phyloP scores from a whole-genome alignment of 2,888 invertebrate species.

The Allophyes oxyacanthae region DNA sequence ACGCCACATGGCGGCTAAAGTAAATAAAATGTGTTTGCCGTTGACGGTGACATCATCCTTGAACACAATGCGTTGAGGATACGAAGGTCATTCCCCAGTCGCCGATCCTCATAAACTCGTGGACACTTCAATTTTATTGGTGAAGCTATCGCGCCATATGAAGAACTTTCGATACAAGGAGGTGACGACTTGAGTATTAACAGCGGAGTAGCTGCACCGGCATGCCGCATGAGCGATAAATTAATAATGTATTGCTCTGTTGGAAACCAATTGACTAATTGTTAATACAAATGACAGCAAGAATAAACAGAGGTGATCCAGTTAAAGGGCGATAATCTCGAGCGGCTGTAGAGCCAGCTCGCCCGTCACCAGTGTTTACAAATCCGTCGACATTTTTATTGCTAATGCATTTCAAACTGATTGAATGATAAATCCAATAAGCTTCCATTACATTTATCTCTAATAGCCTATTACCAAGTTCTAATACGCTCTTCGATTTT shows the following conservation, averaged over 20 bases:
- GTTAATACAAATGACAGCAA: constrained; percentile 45
- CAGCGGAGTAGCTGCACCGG: constrained; percentile 4
- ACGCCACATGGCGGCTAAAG: constrained; percentile 58
- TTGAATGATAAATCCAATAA: constrained; percentile 31
- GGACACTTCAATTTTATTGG: constrained; percentile 18
- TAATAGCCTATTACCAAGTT: constrained; percentile 18
- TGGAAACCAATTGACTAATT: constrained; percentile 35
- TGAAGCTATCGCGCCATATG: constrained; percentile 27
- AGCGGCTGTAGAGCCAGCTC: constrained; percentile 24
- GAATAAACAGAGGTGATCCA: constrained; percentile 67
- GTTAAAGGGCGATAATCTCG: constrained; percentile 71
- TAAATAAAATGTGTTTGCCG: constrained; percentile 57
- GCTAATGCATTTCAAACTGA: constrained; percentile 37
- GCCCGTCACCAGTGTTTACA: constrained; percentile 36
- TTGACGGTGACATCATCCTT: constrained; percentile 64
- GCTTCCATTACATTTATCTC: constrained; percentile 32
- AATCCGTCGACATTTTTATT: constrained; percentile 48
- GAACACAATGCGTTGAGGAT: constrained; percentile 57
- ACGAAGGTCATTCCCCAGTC: constrained; percentile 58
- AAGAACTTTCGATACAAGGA: constrained; percentile 7
- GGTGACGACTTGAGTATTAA: constrained; percentile 20
- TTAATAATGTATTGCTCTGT: constrained; percentile 17
- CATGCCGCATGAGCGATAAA: constrained; percentile 16
- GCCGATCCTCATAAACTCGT: constrained; percentile 30
- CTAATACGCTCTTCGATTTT: constrained; percentile 22